Evolutionary conservation across 1,140 invertebrate species (phyloP).

Genomic region (Hylaeus volcanicus): DNA sequence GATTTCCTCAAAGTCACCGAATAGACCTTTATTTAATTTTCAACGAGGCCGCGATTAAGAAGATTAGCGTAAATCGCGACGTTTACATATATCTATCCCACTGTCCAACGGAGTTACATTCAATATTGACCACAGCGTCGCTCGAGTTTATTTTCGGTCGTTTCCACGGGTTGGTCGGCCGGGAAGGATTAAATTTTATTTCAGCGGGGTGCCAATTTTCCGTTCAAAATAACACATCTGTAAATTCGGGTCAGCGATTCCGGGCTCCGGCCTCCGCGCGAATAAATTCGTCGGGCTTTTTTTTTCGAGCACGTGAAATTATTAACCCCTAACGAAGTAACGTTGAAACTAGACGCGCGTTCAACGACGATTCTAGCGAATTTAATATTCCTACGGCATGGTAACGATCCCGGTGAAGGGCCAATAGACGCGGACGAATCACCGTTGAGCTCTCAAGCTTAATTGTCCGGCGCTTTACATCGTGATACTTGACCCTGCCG

Average conservation of each 20-base stretch:
- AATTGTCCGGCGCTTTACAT: slow-evolving; percentile 24
- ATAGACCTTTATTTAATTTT: too few relatives aligned
- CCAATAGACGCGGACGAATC: slow-evolving; percentile 34
- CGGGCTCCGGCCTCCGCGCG: neutral
- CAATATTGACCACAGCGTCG: neutral
- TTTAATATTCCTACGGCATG: slow-evolving; percentile 30
- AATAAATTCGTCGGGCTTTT: neutral
- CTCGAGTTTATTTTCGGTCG: neutral
- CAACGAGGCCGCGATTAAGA: too few relatives aligned
- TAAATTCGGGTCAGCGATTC: slow-evolving; percentile 21
- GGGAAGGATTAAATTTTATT: slow-evolving; percentile 29
- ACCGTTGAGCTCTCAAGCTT: slow-evolving; percentile 36
- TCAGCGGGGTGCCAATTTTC: slow-evolving; percentile 10
- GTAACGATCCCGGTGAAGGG: slow-evolving; percentile 13
- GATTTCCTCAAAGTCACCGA: too few relatives aligned
- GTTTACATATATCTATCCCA: neutral
- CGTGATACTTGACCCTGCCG: neutral
- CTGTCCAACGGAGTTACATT: neutral
- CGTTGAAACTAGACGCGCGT: slow-evolving; percentile 13
- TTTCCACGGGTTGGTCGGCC: neutral
- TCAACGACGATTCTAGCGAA: slow-evolving; percentile 11
- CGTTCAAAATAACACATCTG: slow-evolving; percentile 1
- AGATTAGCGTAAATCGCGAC: neutral
- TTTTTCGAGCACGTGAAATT: neutral
- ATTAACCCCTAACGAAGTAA: slow-evolving; percentile 8